Percentiles rank a stretch among this genome's conserved stretches.
Conservation (phyloP, 2,888 invertebrate genomes). For the Ashinkailepas kermadecensis region DNA sequence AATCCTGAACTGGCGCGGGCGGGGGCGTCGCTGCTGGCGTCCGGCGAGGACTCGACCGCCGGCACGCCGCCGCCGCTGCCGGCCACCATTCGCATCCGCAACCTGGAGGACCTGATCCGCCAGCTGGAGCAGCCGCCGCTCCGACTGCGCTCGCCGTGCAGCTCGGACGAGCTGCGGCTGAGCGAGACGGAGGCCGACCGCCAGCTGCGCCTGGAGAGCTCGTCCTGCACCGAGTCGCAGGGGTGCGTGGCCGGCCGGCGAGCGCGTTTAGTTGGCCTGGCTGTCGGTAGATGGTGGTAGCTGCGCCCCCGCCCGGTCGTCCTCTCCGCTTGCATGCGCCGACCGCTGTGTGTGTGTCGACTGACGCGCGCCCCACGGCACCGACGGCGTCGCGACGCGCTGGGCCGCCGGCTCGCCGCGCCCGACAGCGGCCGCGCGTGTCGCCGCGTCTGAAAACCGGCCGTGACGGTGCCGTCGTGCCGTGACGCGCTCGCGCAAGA, state of each 20-base stretch:
- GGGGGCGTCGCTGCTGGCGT: conserved; percentile 30
- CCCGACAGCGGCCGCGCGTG: background rate
- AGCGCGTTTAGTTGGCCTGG: conserved; percentile 17
- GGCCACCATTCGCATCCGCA: conserved; percentile 79
- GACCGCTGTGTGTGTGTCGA: too few species aligned
- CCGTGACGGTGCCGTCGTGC: too few species aligned
- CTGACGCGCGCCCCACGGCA: background rate
- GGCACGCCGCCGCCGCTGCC: conserved; percentile 62
- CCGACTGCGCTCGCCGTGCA: conserved; percentile 37
- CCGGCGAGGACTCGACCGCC: conserved; percentile 44
- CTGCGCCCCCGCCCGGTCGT: conserved; percentile 23
- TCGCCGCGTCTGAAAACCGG: too few species aligned
- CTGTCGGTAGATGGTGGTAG: conserved; percentile 21
- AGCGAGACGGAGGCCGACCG: conserved; percentile 40
- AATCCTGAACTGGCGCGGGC: conserved; percentile 39
- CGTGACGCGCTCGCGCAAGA: too few species aligned
- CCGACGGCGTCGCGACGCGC: background rate
- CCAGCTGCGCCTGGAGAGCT: conserved; percentile 36
- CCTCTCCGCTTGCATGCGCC: background rate
- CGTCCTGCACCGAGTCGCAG: conserved; percentile 36
- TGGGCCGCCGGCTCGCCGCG: background rate
- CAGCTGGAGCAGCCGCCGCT: conserved; percentile 38
- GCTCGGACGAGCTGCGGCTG: conserved; percentile 38
- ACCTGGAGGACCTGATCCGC: conserved; percentile 80
- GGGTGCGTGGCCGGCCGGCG: conserved; percentile 30